Base-by-base conservation (phyloP, 2,797 vertebrate genomes). In the Dendrocincla fuliginosa region DNA sequence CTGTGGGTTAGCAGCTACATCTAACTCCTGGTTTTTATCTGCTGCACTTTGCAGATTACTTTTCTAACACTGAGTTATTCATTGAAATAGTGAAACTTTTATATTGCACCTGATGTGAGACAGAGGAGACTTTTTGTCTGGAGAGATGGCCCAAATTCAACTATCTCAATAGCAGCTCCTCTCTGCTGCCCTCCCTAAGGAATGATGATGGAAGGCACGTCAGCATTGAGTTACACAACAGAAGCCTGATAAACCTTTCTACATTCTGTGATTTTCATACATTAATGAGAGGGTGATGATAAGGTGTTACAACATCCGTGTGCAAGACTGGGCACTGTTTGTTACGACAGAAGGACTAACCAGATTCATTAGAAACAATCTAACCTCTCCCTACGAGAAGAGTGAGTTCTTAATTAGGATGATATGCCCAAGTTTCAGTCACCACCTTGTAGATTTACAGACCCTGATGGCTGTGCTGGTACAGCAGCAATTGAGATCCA, bases 251-350 rank as follows among this genome's bases (percentile, higher is more conserved):
- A 93, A 95, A 82, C 67, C 67, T 93, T 86, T 92, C 89, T 86
- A 32, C 60, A 6, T 89, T 80, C 79, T 67, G 5, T 75, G 64
- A 53, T 89, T 84, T 84, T 60, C 81, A 41, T 63, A 16, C 74
- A 3, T 13, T 97, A 97, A 97, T 97, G 88, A 95, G 80, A 85
- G 59, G 83, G 96, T 96, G 96, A 95, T 97, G 96, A 97, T 95
- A 96, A 93, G 80, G 68, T 79, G 55, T 97, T 92, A 91, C 84
- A 60, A 94, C 89, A 91, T 68, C 69, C 0, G 1, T 60, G 68
- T 82, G 89, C 86, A 95, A 95, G 94, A 90, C 90, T 84, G 84
- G 90, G 93, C 87, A 84, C 79, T 74, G 61, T 86, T 92, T 83
- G 75, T 92, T 95, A 50, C 3, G 3, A 84, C 64, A 95, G 85